Evolutionary conservation across 2,113 vertebrate genomes (phyloP), one percentile per base, ranked within the genome.

Genomic region (Heptranchias perlo): DNA sequence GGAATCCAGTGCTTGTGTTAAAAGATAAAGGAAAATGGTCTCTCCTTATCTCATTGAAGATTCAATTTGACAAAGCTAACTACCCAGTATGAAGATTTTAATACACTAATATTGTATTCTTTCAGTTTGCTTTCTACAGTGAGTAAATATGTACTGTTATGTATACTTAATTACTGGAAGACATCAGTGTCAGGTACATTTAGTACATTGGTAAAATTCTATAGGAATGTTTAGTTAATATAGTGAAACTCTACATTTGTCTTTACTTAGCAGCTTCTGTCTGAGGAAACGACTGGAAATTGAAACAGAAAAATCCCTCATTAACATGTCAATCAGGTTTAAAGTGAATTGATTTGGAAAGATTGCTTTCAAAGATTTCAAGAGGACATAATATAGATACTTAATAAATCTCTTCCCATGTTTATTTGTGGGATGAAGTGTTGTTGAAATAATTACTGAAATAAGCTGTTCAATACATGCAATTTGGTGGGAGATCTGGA

Each of bases 271-370:
- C 11, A 13, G 65, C 49, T 69, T 28, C 31, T 69, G 23, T 16
- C 44, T 95, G 39, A 69, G 6, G 58, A 65, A 95, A 47, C 52
- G 39, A 69, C 44, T 69, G 28, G 49, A 95, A 67, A 67, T 67
- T 67, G 61, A 49, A 94, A 49, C 39, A 23, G 39, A 94, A 94
- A 76, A 69, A 10, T 44, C 62, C 39, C 21, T 94, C 92, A 94
- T 65, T 94, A n/a, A 94, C 23, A 65, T 94, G 92, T 69, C 94
- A 49, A 67, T 95, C 94, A 95, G 44, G 39, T 35, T 95, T 69
- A 95, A 25, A 44, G 62, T 65, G n/a, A 95, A 95, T 95, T 95
- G 4, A 47, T 95, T 95, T 95, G 94, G 44, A 69, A 67, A 95
- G 64, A 28, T 95, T 95, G 64, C 47, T 95, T 94, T 69, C 94